Evolutionary conservation across 30 jellyfish, hydroid and myxozoan species (phyloP).

Genomic region (Cassiopea xamachana): DNA sequence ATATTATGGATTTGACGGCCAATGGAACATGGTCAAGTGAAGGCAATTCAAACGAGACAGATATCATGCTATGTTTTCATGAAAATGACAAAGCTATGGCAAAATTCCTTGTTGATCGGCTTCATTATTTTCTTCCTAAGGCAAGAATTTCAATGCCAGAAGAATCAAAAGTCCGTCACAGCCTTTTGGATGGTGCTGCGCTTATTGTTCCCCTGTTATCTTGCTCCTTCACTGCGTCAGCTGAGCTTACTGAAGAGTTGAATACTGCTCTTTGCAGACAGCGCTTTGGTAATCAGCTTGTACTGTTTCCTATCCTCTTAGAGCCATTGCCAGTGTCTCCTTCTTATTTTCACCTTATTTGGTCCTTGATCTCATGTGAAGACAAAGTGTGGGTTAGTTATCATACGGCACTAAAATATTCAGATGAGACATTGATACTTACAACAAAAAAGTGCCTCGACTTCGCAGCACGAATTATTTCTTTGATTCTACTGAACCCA

Average conservation of each 20-base stretch:
- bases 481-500: constrained; percentile 17
- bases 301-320: constrained; percentile 74
- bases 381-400: constrained; percentile 68
- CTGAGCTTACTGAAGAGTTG: constrained; percentile 75
- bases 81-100: constrained; percentile 26
- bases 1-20: constrained; percentile 3
- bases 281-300: constrained; percentile 58
- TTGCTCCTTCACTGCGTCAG: constrained; percentile 21
- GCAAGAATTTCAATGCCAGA: constrained; percentile 64
- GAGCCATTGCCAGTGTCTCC: constrained; percentile 75
- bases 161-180: constrained; percentile 59
- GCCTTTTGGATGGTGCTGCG: constrained; percentile 70
- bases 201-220: constrained; percentile 84
- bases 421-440: not conserved
- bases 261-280: constrained; percentile 89
- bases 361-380: constrained; percentile 69
- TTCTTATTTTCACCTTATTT: constrained; percentile 73
- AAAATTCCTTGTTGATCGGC: constrained; percentile 34
- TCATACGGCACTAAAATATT: not conserved
- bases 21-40: not conserved
- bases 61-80: constrained; percentile 72
- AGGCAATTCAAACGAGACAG: constrained; percentile 17
- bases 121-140: constrained; percentile 47
- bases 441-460: constrained; percentile 46
- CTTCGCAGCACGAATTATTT: constrained; percentile 64